Evolutionary conservation across 2,113 vertebrate species (phyloP), one percentile per base, ranked within the genome.

Genomic region (Pontoporia blainvillei): DNA sequence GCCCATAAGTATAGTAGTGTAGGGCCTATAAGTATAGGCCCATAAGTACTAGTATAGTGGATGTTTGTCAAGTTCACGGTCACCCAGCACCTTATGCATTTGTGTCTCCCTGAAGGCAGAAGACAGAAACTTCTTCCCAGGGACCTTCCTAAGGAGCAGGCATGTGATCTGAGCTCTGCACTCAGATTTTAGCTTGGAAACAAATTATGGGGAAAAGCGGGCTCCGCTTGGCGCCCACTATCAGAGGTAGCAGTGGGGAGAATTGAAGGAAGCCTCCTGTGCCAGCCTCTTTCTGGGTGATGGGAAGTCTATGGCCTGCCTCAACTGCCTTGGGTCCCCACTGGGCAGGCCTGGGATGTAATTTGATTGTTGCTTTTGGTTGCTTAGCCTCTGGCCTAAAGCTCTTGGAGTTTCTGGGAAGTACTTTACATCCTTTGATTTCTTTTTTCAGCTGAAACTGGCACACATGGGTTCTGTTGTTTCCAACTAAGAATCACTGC

Each of bases 161-260:
- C 44, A 27, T 54, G 34, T 29, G 49, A 13, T 64, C 18, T 64
- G 46, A 46, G 6, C 29, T 90, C 52, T 92, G 7, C 1, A 18
- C 18, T 25, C 27, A 31, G 41, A 54, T 57, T 96, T 83, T 27
- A 34, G 62, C 69, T 71, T 91, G 39, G 90, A 91, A 67, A 62
- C n/a, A 76, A 71, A 67, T 12, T 61, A 31, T 10, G 21, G 34
- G 7, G 36, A 76, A 13, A 9, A 20, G 25, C 9, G 29, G 36
- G 3, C 39, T 71, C 10, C 6, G 4, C 49, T 52, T 14, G 27
- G 81, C 81, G 66, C 46, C 27, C 15, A 34, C 3, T 41, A 5
- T 54, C 10, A 46, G 52, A 83, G 54, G 25, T 2, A 8, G n/a
- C 27, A 62, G 25, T 1, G 13, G 31, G n/a, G 9, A 15, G 31